Conservation (phyloP, 2,888 invertebrate genomes). For the Oligia latruncula region DNA sequence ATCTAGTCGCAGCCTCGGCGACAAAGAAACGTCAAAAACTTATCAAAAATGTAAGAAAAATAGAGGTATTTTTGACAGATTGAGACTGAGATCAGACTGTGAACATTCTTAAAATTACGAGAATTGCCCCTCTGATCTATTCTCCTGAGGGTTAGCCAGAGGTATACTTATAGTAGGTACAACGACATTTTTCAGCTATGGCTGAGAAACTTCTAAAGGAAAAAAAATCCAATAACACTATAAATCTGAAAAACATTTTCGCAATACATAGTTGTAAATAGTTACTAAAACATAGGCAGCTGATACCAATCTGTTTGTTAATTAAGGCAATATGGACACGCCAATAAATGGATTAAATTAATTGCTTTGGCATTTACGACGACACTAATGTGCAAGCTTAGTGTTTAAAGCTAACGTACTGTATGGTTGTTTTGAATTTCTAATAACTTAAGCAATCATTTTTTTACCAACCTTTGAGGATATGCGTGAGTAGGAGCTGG, state of each 20-base stretch:
- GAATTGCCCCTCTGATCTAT: not conserved
- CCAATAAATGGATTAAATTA: slow-evolving; percentile 1
- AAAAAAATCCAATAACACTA: not conserved
- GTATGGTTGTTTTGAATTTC: not conserved
- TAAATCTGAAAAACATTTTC: not conserved
- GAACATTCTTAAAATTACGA: too few relatives aligned
- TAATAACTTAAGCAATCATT: not conserved
- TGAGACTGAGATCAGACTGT: too few relatives aligned
- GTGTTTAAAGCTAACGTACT: not conserved
- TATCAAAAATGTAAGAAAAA: too few relatives aligned
- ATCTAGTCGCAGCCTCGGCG: too few relatives aligned
- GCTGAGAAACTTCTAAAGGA: not conserved
- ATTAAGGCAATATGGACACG: not conserved
- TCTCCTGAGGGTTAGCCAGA: too few relatives aligned
- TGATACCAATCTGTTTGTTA: not conserved
- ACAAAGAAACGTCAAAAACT: too few relatives aligned
- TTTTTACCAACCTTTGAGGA: slow-evolving; percentile 66
- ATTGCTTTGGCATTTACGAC: not conserved
- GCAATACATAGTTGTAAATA: not conserved
- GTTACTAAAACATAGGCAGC: not conserved
- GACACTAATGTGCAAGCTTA: not conserved
- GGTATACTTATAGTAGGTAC: not conserved
- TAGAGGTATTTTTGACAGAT: too few relatives aligned
- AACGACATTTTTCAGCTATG: not conserved
- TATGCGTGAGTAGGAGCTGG: slow-evolving; percentile 64